Evolutionary conservation across 1,140 invertebrate species (phyloP), one percentile per base, ranked within the genome.

Genomic region (Glomeris maerens): DNA sequence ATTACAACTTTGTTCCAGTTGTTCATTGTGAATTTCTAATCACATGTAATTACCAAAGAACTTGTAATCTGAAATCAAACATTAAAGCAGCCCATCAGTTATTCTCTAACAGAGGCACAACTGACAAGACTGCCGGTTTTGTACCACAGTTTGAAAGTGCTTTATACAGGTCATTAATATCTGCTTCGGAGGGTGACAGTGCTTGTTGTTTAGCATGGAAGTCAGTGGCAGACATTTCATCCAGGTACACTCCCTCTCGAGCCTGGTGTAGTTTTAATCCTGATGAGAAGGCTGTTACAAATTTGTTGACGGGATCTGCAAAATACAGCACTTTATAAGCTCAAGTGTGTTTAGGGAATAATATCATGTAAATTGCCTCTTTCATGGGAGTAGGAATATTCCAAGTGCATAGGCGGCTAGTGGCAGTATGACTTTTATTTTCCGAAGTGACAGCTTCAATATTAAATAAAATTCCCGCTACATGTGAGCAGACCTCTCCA

Each of bases 381-480:
- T 13, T 36, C 10, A 13, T 36, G 20, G 20, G 20, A 36, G 20
- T 36, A 13, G 20, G 20, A 36, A 10, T n/a, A 36, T 36, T 36
- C 31, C 31, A 36, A 13, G 31, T 36, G 20, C 31, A 36, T 13
- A 13, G 20, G 31, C 10, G 20, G 20, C 10, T 36, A 10, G 10
- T 36, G 31, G 31, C 31, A 36, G 31, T n/a, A 13, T 13, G 31
- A 13, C 20, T n/a, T 36, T 36, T 36, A 36, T 13, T 36, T 13
- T 36, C 20, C 20, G 13, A 20, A 10, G 20, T n/a, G 20, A 36
- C 10, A 13, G 31, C 31, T 36, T 36, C 31, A 10, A 47, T 10
- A 39, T 47, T 20, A 47, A 36, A 47, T 36, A 47, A 36, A 27
- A 10, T 47, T 38, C 7, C 27, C 45, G 41, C 41, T 20, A 47